Evolutionary conservation across 2,113 vertebrate species (phyloP).

Genomic region (Barnardius zonarius): DNA sequence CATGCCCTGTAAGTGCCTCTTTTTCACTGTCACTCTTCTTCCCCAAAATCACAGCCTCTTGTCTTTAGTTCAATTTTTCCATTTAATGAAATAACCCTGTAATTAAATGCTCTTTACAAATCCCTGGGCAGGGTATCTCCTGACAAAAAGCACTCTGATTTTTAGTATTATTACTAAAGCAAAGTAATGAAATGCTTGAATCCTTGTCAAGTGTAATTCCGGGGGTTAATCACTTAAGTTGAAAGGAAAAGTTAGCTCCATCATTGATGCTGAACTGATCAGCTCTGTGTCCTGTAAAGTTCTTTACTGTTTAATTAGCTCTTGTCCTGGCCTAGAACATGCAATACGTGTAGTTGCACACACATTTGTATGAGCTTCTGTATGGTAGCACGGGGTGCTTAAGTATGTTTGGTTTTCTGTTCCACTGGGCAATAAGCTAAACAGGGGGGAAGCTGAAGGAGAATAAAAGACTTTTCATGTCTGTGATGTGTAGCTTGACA

Average conservation of each 20-base stretch:
- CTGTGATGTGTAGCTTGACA: background rate
- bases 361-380: background rate
- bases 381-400: background rate
- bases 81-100: background rate
- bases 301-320: background rate
- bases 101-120: conserved; percentile 27
- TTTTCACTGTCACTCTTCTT: background rate
- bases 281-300: background rate
- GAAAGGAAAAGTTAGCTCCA: background rate
- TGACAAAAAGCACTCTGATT: background rate
- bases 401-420: background rate
- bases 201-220: background rate
- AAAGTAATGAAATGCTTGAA: background rate
- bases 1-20: background rate
- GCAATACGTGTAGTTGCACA: background rate
- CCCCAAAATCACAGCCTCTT: background rate
- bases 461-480: background rate
- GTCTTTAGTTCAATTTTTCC: background rate
- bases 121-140: conserved; percentile 1
- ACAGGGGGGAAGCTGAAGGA: background rate
- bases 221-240: background rate
- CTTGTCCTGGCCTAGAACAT: background rate
- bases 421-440: background rate
- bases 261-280: background rate
- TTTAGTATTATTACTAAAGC: background rate